Conservation (phyloP, 1,140 invertebrate species). For the Philotrypesis tridentata region DNA sequence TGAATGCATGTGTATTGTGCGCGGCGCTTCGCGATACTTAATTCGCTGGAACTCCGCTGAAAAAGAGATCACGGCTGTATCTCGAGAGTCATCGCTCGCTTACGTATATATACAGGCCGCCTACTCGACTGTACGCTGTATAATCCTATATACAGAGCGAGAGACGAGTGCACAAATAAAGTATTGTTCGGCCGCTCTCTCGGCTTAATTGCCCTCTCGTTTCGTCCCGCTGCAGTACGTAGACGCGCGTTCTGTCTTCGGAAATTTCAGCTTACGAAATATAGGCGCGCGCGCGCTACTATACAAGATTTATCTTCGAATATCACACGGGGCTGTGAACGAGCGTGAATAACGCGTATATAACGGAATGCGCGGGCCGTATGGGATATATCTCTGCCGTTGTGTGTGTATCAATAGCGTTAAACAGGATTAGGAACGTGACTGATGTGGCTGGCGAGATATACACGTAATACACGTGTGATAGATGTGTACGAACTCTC, state of each 20-base stretch:
- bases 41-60: slow-evolving; percentile 3
- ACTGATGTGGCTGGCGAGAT: not conserved
- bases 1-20: not conserved
- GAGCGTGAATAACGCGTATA: not conserved
- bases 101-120: no score
- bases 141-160: not conserved
- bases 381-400: not conserved
- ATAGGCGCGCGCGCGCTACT: not conserved
- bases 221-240: no score
- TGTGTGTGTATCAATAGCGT: not conserved
- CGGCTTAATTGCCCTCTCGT: slow-evolving; percentile 1
- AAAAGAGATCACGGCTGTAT: slow-evolving; percentile 31
- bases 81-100: slow-evolving; percentile 14
- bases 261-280: not conserved
- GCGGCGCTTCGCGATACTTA: not conserved
- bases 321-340: not conserved
- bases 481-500: not conserved
- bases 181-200: slow-evolving; percentile 18
- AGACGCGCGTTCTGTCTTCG: not conserved
- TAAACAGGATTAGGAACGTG: not conserved
- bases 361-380: not conserved
- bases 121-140: not conserved
- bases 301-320: not conserved
- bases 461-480: not conserved
- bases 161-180: slow-evolving; percentile 16